Evolutionary conservation across 2,888 invertebrate species (phyloP), one percentile per base, ranked within the genome.

Genomic region (Agapostemon virescens): DNA sequence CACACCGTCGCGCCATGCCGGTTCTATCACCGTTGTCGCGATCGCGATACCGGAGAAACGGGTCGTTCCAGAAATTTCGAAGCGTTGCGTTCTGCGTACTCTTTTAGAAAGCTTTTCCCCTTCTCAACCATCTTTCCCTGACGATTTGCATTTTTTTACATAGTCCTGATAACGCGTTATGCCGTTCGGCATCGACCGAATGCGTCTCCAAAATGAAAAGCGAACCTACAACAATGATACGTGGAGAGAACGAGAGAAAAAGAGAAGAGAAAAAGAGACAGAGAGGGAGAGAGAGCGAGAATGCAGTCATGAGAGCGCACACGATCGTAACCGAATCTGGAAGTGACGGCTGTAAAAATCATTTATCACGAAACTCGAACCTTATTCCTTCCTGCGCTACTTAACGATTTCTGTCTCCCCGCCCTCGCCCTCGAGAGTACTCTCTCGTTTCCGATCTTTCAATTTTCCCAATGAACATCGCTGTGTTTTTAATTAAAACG

Each of bases 101-200:
- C 61, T 75, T 84, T 84, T 85, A 82, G 84, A 85, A 85, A 85
- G 84, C 77, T 74, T 64, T 20, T 0, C 20, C 26, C 17, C 58
- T 17, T 6, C 26, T 17, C 17, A 15, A 6, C 30, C 30, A 11
- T 36, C 13, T 36, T 1, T 0, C 11, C 74, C 58, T 69, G 77
- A 69, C 67, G 70, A 82, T 82, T 80, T 69, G 78, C 82, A 84
- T 82, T 84, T 85, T n/a, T 82, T 85, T 78, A 71, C 84, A 78
- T 82, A 84, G 78, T 67, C 74, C 71, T 78, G 84, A 84, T 83
- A 84, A 84, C 79, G 55, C 73, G 64, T 49, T 40, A 55, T 70
- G 61, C 63, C 69, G 75, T 77, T 63, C 64, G 68, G 26, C 17
- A n/a, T n/a, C 15, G 15, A 55, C 4, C 15, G 15, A 55, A 15